phyloP scores from a whole-genome alignment of 2,888 invertebrate genomes.

The Vannuccia rotundouncinata region DNA sequence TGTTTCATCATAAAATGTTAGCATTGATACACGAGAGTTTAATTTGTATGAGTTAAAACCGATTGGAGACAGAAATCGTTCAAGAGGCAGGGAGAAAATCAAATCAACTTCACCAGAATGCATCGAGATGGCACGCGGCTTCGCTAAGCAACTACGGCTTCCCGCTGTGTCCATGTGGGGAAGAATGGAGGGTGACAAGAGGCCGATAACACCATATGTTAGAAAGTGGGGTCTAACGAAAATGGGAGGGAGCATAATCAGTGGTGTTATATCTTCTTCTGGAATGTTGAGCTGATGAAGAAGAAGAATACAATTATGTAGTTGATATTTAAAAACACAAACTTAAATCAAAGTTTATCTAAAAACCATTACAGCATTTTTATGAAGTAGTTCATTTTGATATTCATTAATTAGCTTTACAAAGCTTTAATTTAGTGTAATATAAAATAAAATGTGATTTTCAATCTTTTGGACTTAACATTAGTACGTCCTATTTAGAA shows the following conservation, averaged over 20 bases:
- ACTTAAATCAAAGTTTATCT: too few species aligned
- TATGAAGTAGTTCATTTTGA: too few species aligned
- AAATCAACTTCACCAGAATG: not conserved
- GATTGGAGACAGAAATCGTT: not conserved
- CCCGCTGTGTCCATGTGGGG: not conserved
- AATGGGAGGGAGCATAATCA: not conserved
- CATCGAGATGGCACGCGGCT: not conserved
- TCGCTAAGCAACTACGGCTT: not conserved
- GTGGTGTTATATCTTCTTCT: not conserved
- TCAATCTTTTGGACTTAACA: too few species aligned
- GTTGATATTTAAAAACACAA: too few species aligned
- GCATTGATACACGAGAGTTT: not conserved
- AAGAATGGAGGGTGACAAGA: not conserved
- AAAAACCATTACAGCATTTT: too few species aligned
- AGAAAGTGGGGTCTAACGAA: not conserved
- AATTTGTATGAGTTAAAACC: not conserved
- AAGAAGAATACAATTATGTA: too few species aligned
- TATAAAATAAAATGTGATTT: too few species aligned
- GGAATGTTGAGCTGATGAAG: not conserved
- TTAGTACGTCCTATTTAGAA: too few species aligned
- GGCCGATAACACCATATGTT: not conserved
- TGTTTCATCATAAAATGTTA: not conserved
- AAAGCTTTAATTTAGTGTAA: too few species aligned
- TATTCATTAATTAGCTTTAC: too few species aligned
- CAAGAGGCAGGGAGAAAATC: slow-evolving; percentile 11